Conservation (phyloP, 2,888 invertebrate genomes). For the Brassicogethes aeneus region DNA sequence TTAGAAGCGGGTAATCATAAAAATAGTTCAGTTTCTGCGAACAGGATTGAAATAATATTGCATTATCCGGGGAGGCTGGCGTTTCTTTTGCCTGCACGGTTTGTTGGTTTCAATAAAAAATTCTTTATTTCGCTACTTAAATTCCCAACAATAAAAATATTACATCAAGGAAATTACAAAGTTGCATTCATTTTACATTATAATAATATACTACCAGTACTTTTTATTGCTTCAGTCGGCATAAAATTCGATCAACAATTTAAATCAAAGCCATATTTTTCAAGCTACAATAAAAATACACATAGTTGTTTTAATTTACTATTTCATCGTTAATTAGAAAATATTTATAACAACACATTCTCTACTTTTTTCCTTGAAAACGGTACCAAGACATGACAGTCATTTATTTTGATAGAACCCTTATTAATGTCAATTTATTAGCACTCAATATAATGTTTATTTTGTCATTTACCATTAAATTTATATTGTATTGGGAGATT, state of each 20-base stretch:
- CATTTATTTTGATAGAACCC: too few relatives aligned
- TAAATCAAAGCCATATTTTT: not conserved
- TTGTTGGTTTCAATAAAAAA: slow-evolving; percentile 12
- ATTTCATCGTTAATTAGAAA: too few relatives aligned
- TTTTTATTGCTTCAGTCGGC: slow-evolving; percentile 2
- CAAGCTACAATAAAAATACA: too few relatives aligned
- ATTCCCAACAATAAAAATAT: slow-evolving; percentile 16
- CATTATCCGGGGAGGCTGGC: not conserved
- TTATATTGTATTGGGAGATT: too few relatives aligned
- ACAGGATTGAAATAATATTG: not conserved
- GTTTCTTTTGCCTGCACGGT: not conserved
- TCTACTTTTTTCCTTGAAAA: too few relatives aligned
- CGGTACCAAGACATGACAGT: too few relatives aligned
- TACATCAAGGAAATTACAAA: slow-evolving; percentile 14
- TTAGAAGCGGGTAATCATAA: not conserved
- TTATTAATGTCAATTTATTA: too few relatives aligned
- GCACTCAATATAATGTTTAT: too few relatives aligned
- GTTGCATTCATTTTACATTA: slow-evolving; percentile 13
- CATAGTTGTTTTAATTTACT: too few relatives aligned
- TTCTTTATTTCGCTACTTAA: slow-evolving; percentile 15
- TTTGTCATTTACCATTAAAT: too few relatives aligned
- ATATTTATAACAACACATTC: too few relatives aligned
- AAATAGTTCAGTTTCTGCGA: not conserved
- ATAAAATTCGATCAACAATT: not conserved
- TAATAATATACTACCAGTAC: slow-evolving; percentile 4